phyloP scores from a whole-genome alignment of 2,113 vertebrate species.

The Bubo bubo region DNA sequence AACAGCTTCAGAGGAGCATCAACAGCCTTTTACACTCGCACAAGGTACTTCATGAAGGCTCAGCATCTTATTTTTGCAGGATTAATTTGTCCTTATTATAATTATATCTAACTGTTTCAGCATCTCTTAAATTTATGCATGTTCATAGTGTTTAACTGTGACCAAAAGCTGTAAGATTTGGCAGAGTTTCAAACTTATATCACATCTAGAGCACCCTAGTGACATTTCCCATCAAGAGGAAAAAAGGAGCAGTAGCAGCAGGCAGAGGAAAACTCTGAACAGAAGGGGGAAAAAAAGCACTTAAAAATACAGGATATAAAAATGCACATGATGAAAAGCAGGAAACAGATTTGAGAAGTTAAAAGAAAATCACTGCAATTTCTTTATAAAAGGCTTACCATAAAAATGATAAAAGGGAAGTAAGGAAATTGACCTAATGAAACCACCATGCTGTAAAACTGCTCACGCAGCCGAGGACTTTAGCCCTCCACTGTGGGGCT shows the following conservation, averaged over 20 bases:
- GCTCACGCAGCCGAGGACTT: neutral
- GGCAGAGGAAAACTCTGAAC: neutral
- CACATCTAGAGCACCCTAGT: neutral
- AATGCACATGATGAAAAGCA: neutral
- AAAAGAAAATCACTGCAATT: neutral
- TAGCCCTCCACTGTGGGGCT: neutral
- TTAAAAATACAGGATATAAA: neutral
- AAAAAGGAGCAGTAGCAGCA: neutral
- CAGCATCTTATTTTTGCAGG: neutral
- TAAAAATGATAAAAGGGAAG: neutral
- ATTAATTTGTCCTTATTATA: neutral
- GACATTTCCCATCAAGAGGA: neutral
- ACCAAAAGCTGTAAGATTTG: neutral
- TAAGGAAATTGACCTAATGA: neutral
- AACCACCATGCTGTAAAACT: neutral
- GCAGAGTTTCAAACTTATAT: neutral
- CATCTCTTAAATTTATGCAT: neutral
- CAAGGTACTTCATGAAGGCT: neutral
- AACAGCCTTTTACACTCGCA: neutral
- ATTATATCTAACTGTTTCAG: neutral
- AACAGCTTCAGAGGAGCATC: neutral
- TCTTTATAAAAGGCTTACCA: neutral
- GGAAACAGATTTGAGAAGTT: neutral
- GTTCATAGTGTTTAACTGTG: neutral
- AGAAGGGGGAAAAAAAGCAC: neutral